These are phyloP conservation scores for Adineta ricciae DNA, from an alignment of 2,888 invertebrate species.

Conservation along the genomic window DNA sequence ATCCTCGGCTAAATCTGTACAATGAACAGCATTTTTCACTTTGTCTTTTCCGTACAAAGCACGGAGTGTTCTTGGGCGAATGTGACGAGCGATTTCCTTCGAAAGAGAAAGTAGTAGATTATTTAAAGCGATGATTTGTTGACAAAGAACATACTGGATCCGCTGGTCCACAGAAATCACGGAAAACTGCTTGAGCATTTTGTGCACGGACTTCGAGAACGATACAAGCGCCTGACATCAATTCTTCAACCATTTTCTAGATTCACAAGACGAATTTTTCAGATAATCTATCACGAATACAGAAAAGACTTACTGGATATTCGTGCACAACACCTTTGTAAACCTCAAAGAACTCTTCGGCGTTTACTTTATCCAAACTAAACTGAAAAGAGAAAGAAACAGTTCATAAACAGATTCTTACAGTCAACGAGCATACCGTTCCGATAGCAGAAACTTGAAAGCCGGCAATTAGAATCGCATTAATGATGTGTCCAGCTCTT, in stretches of 20 bases:
- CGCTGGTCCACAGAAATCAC: slow-evolving; percentile 73
- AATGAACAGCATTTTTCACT: slow-evolving; percentile 77
- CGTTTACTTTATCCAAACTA: slow-evolving; percentile 67
- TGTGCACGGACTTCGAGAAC: slow-evolving; percentile 64
- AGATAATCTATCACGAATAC: slow-evolving; percentile 53
- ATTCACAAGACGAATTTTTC: not conserved
- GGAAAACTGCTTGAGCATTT: slow-evolving; percentile 56
- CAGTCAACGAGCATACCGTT: slow-evolving; percentile 51
- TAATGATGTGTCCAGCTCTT: slow-evolving; percentile 60
- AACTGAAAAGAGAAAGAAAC: slow-evolving; percentile 46
- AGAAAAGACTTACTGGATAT: slow-evolving; percentile 53
- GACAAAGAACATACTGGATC: slow-evolving; percentile 81
- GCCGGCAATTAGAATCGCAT: slow-evolving; percentile 64
- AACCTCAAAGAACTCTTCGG: slow-evolving; percentile 80
- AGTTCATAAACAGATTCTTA: not conserved
- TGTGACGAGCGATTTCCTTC: slow-evolving; percentile 73
- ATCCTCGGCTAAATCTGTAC: slow-evolving; percentile 82
- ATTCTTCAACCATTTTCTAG: slow-evolving; percentile 63
- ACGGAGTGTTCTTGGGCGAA: slow-evolving; percentile 71
- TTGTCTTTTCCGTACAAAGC: slow-evolving; percentile 72
- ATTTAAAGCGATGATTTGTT: no score
- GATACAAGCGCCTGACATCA: slow-evolving; percentile 72
- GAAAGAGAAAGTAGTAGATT: slow-evolving; percentile 35
- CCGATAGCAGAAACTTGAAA: slow-evolving; percentile 70
- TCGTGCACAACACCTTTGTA: slow-evolving; percentile 65